Base-by-base conservation (phyloP, 2,113 vertebrate species). In the Thalassarche chlororhynchos region DNA sequence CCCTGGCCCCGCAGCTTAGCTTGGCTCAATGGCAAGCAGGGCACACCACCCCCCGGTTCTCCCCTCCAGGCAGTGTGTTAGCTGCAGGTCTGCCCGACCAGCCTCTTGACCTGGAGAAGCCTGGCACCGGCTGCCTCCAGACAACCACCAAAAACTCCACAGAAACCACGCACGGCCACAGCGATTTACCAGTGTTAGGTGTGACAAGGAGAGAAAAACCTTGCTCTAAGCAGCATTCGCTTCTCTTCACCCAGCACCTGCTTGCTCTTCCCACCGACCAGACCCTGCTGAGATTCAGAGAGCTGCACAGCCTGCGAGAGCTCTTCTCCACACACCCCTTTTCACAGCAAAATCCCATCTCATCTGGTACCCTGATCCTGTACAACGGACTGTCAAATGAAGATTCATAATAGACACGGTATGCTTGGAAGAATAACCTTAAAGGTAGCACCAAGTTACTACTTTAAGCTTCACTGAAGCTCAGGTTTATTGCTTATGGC, bases 141-240 rank as follows among this genome's bases (percentile, higher is more conserved):
- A 31, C 20, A 25, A 71, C 51, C 38, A 60, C 51, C 51, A 20
- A 34, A 24, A 57, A 8, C 47, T 28, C 55, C 40, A 34, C 18
- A 46, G 28, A 34, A 46, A 26, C 19, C 58, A 64, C 0, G 3
- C 51, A 69, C 1, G 3, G 52, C 23, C 2, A 2, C 52, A 46
- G 44, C 5, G 36, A 60, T 34, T 51, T 26, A 26, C 32, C 60
- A 11, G 36, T 11, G 61, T 29, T 13, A 31, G 52, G 51, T 0
- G 2, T 20, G 58, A 58, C 10, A 15, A 36, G 31, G 40, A 77
- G 34, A 36, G 28, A 34, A 77, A 54, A 64, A 44, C 13, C 15
- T 14, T 36, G 46, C 60, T 78, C 18, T 36, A 23, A 20, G 49
- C 47, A 69, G 47, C 62, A 20, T 38, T 24, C 3, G 0, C 57